These are phyloP conservation scores for Rhinoderma darwinii DNA, from an alignment of 2,113 vertebrate genomes.

Conservation along the genomic window DNA sequence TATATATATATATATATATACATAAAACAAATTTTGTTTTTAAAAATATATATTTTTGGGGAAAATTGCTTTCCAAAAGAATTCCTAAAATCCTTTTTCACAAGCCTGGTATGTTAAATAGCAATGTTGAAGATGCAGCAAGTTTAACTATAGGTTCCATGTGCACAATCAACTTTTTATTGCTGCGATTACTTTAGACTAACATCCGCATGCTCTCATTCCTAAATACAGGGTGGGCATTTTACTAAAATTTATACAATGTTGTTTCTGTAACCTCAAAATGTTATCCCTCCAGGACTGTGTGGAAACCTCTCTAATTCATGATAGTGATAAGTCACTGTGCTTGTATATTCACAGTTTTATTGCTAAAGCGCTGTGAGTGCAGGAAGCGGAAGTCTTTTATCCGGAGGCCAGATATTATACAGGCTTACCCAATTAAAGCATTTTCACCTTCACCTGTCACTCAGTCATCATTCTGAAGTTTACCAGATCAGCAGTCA, in stretches of 20 bases:
- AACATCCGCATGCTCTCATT: background rate
- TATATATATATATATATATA: background rate
- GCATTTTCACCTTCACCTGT: slow-evolving; percentile 57
- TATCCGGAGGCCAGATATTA: slow-evolving; percentile 58
- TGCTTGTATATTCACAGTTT: slow-evolving; percentile 54
- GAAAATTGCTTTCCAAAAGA: background rate
- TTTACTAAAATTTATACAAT: slow-evolving; percentile 8
- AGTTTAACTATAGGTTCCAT: background rate
- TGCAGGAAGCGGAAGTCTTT: slow-evolving; percentile 59
- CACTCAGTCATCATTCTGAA: slow-evolving; percentile 59
- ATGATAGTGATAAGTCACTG: slow-evolving; percentile 36
- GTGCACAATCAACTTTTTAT: slow-evolving; percentile 20
- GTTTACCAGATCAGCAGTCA: slow-evolving; percentile 57
- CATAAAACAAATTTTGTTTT: background rate
- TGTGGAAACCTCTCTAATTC: slow-evolving; percentile 41
- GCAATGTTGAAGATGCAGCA: background rate
- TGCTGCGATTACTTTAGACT: background rate
- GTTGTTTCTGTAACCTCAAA: slow-evolving; percentile 33
- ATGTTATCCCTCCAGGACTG: slow-evolving; percentile 19
- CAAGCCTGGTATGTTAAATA: background rate
- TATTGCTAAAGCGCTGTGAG: slow-evolving; percentile 51
- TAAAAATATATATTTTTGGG: background rate
- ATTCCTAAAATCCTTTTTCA: background rate
- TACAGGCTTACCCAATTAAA: slow-evolving; percentile 60
- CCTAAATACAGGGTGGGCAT: slow-evolving; percentile 9